These are phyloP conservation scores for Paracanthobrama guichenoti DNA, from an alignment of 2,113 vertebrate genomes.

Conservation along the genomic window DNA sequence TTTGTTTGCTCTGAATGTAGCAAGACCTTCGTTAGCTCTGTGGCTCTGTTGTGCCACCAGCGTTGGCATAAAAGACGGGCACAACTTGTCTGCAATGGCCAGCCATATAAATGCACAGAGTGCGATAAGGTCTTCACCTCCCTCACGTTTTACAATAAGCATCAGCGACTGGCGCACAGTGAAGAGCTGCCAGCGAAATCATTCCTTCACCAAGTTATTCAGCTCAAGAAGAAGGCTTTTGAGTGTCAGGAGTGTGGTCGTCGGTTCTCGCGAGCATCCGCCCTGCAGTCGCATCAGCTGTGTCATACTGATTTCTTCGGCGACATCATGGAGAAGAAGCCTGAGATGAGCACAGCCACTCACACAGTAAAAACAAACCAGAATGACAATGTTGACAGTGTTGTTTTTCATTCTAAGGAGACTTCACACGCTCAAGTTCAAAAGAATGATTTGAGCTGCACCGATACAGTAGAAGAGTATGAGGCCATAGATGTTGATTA, in stretches of 20 bases:
- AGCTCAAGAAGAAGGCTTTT: conserved; percentile 78
- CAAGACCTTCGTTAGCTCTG: conserved; percentile 66
- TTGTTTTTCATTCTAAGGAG: conserved; percentile 47
- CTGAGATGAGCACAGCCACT: not conserved
- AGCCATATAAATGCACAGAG: conserved; percentile 70
- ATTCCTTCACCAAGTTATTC: conserved; percentile 76
- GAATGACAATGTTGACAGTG: conserved; percentile 14
- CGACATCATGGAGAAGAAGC: conserved; percentile 61
- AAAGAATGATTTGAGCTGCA: conserved; percentile 34
- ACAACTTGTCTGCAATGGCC: conserved; percentile 28
- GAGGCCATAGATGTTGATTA: conserved; percentile 68
- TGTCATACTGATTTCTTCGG: conserved; percentile 70
- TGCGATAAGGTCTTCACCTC: conserved; percentile 75
- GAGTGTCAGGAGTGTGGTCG: conserved; percentile 76
- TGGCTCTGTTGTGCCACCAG: conserved; percentile 72
- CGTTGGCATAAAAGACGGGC: conserved; percentile 72
- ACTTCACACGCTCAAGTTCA: not conserved
- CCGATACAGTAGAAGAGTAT: conserved; percentile 59
- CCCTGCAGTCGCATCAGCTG: conserved; percentile 76
- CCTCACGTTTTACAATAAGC: conserved; percentile 70
- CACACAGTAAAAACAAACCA: conserved; percentile 46
- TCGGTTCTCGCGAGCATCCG: conserved; percentile 76
- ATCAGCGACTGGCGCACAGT: conserved; percentile 71
- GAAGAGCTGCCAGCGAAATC: conserved; percentile 73
- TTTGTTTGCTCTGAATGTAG: conserved; percentile 73